Base-by-base conservation (phyloP, 2,888 invertebrate genomes). In the Cenopis cana region DNA sequence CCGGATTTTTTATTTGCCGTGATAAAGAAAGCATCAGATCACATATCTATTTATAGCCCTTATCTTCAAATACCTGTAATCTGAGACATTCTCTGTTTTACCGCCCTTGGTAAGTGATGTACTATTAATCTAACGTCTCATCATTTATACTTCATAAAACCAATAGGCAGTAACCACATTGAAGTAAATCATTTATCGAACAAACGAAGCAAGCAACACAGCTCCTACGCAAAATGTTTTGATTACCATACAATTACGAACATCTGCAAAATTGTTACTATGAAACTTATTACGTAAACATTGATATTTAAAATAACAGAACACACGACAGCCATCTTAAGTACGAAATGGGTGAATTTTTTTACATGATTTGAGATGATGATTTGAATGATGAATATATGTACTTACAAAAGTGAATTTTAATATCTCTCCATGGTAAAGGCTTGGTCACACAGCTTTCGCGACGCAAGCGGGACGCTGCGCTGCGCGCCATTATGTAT, bases 191-290 rank as follows among this genome's bases (percentile, higher is more conserved):
- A 46, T 29, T 18, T 2, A 2, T 8, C 24, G 29, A 29, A 24
- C 46, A 24, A 10, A 46, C 60, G 6, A 24, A 60, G 46, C 60
- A 24, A 60, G 46, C 60, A 41, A 59, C 59, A 59, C 57, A 60
- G 60, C 46, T 24, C 8, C 9, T 6, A n/a, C 24, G 11, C 24
- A 6, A n/a, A 60, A 46, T 29, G n/a, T 24, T 59, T 59, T 59
- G 59, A 14, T 41, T 59, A 41, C 2, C 14, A 41, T 41, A 24
- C 59, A 41, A 38, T 9, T 33, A 20, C 9, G 14, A 59, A 59
- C 41, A 46, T 60, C 29, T 60, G 46, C 24, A 10, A 60, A 41
- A 41, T 4, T 36, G 20, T 59, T 20, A 12, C 29, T 29, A 29
- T 20, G 41, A 60, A 46, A 60, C 20, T 20, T 41, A 41, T 59